These are phyloP conservation scores for Parauchenoglanis punctatus DNA, from an alignment of 2,797 vertebrate genomes.

Conservation along the genomic window DNA sequence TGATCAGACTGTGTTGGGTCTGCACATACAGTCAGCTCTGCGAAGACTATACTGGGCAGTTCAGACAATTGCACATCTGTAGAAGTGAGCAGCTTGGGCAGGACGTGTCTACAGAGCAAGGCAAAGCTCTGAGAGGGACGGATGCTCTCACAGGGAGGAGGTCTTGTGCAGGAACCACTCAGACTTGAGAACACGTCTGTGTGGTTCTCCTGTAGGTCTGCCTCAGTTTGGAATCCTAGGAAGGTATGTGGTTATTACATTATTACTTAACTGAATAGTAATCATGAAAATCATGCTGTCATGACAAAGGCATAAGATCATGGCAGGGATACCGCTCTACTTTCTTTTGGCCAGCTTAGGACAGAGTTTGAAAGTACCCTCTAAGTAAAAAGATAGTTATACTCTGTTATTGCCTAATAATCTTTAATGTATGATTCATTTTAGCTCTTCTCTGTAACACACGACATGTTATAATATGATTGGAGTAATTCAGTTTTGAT, in stretches of 20 bases:
- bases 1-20: constrained; percentile 33
- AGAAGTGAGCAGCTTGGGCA: constrained; percentile 67
- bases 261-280: background rate
- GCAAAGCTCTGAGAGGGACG: constrained; percentile 72
- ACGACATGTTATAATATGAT: background rate
- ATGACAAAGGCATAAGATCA: background rate
- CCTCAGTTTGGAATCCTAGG: constrained; percentile 46
- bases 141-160: constrained; percentile 71
- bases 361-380: background rate
- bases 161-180: constrained; percentile 66
- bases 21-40: constrained; percentile 67
- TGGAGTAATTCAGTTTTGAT: background rate
- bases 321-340: background rate
- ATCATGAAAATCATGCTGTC: background rate
- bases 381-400: background rate
- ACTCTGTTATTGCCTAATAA: background rate
- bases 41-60: constrained; percentile 67
- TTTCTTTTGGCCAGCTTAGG: too few relatives aligned
- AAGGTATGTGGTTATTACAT: constrained; percentile 2
- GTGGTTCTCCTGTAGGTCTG: constrained; percentile 17
- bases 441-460: background rate
- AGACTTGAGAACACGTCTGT: constrained; percentile 80
- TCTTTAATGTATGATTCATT: background rate
- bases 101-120: constrained; percentile 74
- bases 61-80: constrained; percentile 57